Evolutionary conservation across 1,140 invertebrate genomes (phyloP), one percentile per base, ranked within the genome.

Genomic region (Eurosta solidaginis): DNA sequence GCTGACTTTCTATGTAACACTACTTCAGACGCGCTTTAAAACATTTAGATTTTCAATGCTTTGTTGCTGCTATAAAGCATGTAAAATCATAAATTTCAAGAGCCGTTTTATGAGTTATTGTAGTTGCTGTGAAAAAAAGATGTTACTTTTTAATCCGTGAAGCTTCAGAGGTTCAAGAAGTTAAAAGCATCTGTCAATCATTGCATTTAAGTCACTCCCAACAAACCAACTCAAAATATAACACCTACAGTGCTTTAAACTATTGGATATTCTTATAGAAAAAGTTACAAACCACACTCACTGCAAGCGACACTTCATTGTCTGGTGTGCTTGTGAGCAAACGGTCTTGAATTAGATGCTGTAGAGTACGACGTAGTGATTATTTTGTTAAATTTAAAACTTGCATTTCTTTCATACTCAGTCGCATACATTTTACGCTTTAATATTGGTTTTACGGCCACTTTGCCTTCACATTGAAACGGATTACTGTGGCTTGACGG

Each of bases 381-480:
- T n/a, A n/a, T 2, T 52, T 52, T 6, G 49, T 52, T 2, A 14
- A 54, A 54, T 12, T 10, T 49, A 49, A 17, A 49, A n/a, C n/a
- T n/a, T n/a, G n/a, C n/a, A n/a, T n/a, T n/a, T n/a, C n/a, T n/a
- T n/a, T n/a, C n/a, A n/a, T n/a, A n/a, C 47, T 25, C n/a, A 54
- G 22, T 25, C 33, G n/a, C 27, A 10, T 59, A 12, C 0, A 59
- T 33, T 33, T 68, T 68, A 22, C 12, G 9, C 33, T 36, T n/a
- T 40, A 36, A 68, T 10, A 42, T 68, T 33, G 59, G 59, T 68
- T 68, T 29, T 68, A n/a, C n/a, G 33, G 22, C 17, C 27, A 68
- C 27, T 33, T 68, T 68, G 33, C 59, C 59, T 68, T 68, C 29
- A 68, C 59, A 68, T 68, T 68, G 59, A 68, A 68, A 68, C 29